Base-by-base conservation (phyloP, 2,797 vertebrate species). In the Columba guinea region DNA sequence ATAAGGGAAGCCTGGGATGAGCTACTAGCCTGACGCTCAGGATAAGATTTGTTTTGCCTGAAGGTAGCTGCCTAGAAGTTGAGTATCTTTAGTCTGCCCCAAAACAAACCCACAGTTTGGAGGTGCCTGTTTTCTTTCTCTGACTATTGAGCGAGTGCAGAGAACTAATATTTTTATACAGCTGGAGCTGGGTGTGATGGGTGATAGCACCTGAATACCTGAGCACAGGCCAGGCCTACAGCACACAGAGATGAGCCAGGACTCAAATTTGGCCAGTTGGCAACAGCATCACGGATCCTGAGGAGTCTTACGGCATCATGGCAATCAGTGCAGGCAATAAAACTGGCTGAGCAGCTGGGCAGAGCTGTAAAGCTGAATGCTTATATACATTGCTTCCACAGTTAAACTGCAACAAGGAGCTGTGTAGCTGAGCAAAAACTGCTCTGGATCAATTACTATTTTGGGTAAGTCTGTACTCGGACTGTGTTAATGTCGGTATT, bases 1-100 rank as follows among this genome's bases (percentile, higher is more conserved):
- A 73, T 84, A 78, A 91, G 34, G 6, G 34, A 76, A 34, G 19
- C 18, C 69, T 65, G 37, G 2, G 2, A 79, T 81, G 71, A 79
- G 77, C 34, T 80, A 62, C 51, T 88, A 67, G 55, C 81, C 84
- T 64, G 86, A 90, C 87, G 86, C 80, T 87, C n/a, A 67, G 75
- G 39, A 32, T 90, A 73, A 87, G 51, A 44, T 87, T 88, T 90
- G 41, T 55, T 93, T 94, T 79, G 74, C 86, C 90, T 59, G 63
- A 55, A 69, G 88, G 30, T 8, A 69, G 30, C 28, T 65, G 41
- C 62, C 69, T 90, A 19, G 21, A 81, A 82, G 64, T 75, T 56
- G 44, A 14, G 6, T 83, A 69, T 56, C 84, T 89, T 74, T 15
- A 74, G 17, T 68, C 39, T 77, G 49, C 32, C 44, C 44, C 44